Evolutionary conservation across 2,888 invertebrate species (phyloP).

Genomic region (Deroplatys truncata): DNA sequence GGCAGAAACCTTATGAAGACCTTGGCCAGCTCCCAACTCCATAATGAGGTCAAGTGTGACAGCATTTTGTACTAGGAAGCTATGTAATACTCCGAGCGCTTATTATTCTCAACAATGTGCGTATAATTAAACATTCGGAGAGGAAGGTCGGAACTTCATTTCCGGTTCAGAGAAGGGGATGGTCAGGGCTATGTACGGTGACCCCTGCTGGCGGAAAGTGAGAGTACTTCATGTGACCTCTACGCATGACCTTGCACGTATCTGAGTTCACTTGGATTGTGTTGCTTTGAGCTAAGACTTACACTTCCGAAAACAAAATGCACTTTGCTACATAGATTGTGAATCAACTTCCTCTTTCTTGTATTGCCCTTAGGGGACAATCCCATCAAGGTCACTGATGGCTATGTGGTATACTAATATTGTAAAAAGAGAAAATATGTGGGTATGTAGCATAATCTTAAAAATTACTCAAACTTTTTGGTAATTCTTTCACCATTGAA

Average conservation of each 20-base stretch:
- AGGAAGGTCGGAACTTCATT: not conserved
- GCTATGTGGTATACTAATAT: too few relatives aligned
- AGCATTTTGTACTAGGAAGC: not conserved
- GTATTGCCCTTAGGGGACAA: too few relatives aligned
- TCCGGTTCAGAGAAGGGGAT: not conserved
- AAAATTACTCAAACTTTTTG: too few relatives aligned
- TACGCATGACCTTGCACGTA: not conserved
- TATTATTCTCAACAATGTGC: not conserved
- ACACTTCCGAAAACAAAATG: not conserved
- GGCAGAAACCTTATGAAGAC: not conserved
- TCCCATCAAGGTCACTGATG: too few relatives aligned
- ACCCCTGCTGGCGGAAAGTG: not conserved
- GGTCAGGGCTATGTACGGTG: not conserved
- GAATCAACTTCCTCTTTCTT: too few relatives aligned
- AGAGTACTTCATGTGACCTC: not conserved
- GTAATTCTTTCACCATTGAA: too few relatives aligned
- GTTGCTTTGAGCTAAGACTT: not conserved
- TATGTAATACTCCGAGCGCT: not conserved
- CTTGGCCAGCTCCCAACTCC: conserved; percentile 4
- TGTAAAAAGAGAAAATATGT: too few relatives aligned
- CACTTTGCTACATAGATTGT: not conserved
- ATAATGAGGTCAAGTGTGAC: conserved; percentile 9
- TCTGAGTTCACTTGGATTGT: not conserved
- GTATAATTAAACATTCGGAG: not conserved
- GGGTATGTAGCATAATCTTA: too few relatives aligned